A percentile compares a stretch with the other conserved stretches of the same genome.
These are phyloP conservation scores for Acanthococcus lagerstroemiae DNA, from an alignment of 2,888 invertebrate species.

Conservation along the genomic window DNA sequence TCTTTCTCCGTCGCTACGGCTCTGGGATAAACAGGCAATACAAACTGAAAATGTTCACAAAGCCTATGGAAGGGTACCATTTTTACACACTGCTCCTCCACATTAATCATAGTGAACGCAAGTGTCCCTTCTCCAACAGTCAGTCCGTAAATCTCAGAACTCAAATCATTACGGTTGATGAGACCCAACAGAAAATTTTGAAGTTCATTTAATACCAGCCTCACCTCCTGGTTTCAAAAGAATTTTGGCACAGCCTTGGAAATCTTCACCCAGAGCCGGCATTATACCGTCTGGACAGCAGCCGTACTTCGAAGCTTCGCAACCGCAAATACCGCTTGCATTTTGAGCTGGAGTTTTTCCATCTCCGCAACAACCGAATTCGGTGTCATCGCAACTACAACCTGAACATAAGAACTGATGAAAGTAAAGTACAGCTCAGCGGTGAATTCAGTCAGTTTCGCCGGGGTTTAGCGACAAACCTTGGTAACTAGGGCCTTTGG, in stretches of 20 bases:
- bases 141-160: too few relatives aligned
- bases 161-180: too few relatives aligned
- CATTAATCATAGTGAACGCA: too few relatives aligned
- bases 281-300: conserved; percentile 77
- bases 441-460: neutral
- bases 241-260: conserved; percentile 67
- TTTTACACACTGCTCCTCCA: too few relatives aligned
- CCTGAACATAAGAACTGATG: conserved; percentile 44
- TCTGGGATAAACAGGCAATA: too few relatives aligned
- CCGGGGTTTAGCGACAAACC: conserved; percentile 41
- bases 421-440: too few relatives aligned
- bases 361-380: conserved; percentile 77
- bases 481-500: conserved; percentile 60
- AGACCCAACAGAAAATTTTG: too few relatives aligned
- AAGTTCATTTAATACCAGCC: too few relatives aligned
- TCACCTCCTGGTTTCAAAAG: conserved; percentile 58
- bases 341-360: conserved; percentile 69
- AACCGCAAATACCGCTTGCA: conserved; percentile 60
- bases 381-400: conserved; percentile 65
- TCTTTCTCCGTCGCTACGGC: too few relatives aligned
- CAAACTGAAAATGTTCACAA: too few relatives aligned
- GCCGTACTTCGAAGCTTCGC: conserved; percentile 65
- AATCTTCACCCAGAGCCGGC: conserved; percentile 69
- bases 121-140: too few relatives aligned
- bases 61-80: too few relatives aligned